A percentile compares a stretch with the other conserved stretches of the same genome.
Evolutionary conservation across 2,888 invertebrate genomes (phyloP).

Genomic region (Saturnia japonica): DNA sequence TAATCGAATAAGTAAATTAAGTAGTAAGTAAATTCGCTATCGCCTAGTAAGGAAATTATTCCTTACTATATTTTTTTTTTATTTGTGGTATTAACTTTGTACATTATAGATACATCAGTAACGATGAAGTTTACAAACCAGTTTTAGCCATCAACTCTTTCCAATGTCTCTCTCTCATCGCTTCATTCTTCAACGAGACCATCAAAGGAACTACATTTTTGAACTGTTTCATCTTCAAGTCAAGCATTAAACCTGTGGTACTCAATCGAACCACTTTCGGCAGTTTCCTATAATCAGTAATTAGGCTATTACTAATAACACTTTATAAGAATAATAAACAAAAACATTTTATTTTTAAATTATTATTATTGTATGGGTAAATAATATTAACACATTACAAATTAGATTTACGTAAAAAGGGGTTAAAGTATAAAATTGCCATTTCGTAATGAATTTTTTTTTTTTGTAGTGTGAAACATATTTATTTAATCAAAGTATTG

Average conservation of each 20-base stretch:
- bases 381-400: neutral
- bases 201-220: constrained; percentile 93
- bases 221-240: constrained; percentile 94
- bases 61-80: no score
- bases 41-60: no score
- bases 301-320: neutral
- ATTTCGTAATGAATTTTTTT: no score
- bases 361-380: neutral
- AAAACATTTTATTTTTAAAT: neutral
- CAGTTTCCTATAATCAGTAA: constrained; percentile 78
- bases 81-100: neutral
- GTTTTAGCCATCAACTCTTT: constrained; percentile 93
- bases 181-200: constrained; percentile 95
- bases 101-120: neutral
- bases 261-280: constrained; percentile 83
- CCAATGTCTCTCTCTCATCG: constrained; percentile 95
- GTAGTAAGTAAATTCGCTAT: no score
- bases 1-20: neutral
- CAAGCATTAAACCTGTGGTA: constrained; percentile 85
- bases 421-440: no score
- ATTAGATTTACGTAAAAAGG: no score
- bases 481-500: no score
- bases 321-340: neutral
- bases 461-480: no score
- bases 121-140: constrained; percentile 58